phyloP scores from a whole-genome alignment of 2,113 vertebrate genomes.

The Nothoprocta perdicaria region DNA sequence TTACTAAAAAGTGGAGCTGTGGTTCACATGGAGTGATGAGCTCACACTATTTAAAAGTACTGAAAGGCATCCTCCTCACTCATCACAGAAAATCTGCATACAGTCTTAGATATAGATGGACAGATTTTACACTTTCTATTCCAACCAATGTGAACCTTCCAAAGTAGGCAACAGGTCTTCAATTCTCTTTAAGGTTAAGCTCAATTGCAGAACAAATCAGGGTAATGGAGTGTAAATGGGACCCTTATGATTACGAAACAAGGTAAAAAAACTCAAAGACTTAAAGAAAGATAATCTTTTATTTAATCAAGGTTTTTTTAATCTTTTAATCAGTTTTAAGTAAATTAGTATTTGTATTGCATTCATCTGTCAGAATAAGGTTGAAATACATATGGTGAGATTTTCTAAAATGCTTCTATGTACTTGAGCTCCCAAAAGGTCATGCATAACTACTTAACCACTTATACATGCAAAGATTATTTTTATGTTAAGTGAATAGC shows the following conservation, averaged over 20 bases:
- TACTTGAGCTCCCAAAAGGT: neutral
- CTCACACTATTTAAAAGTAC: neutral
- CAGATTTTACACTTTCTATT: neutral
- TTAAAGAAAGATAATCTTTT: neutral
- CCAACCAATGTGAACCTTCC: too few species aligned
- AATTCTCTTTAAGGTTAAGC: neutral
- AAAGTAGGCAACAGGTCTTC: neutral
- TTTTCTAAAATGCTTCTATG: neutral
- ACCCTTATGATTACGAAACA: neutral
- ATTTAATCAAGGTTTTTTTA: neutral
- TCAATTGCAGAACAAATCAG: neutral
- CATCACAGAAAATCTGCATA: neutral
- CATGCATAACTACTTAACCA: neutral
- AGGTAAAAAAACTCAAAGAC: neutral
- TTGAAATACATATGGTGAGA: neutral
- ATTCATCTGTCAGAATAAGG: neutral
- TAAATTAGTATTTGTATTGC: neutral
- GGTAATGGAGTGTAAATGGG: neutral
- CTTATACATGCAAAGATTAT: too few species aligned
- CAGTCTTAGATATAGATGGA: neutral
- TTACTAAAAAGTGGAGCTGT: neutral
- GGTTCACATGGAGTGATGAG: neutral
- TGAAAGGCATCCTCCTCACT: neutral
- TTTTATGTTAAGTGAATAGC: neutral
- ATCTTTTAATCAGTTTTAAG: neutral